phyloP scores from a whole-genome alignment of 2,888 invertebrate species.

The Yponomeuta cagnagella region DNA sequence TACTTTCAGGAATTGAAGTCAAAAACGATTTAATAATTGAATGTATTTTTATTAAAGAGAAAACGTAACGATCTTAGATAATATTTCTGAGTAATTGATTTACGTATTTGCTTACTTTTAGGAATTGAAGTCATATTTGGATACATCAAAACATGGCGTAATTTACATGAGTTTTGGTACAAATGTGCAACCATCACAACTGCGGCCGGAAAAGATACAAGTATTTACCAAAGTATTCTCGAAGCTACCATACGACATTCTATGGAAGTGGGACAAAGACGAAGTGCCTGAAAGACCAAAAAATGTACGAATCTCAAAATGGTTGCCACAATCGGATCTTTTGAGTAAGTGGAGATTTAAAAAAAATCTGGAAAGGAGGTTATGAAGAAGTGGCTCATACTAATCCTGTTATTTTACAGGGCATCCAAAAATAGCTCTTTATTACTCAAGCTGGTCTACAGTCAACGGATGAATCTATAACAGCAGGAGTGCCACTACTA shows the following conservation, averaged over 20 bases:
- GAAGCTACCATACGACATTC: conserved; percentile 28
- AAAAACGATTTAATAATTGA: no score
- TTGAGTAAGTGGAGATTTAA: conserved; percentile 24
- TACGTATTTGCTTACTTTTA: neutral
- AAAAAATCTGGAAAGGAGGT: neutral
- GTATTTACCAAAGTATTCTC: conserved; percentile 28
- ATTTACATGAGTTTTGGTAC: conserved; percentile 36
- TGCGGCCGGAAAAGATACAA: conserved; percentile 27
- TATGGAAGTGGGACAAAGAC: conserved; percentile 34
- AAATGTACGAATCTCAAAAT: conserved; percentile 31
- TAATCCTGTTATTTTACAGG: neutral
- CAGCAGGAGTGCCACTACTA: conserved; percentile 6
- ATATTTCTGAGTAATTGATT: no score
- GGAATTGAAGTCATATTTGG: conserved; percentile 31
- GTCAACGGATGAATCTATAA: conserved; percentile 8
- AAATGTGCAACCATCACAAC: conserved; percentile 26
- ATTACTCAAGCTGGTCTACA: conserved; percentile 10
- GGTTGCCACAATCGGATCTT: conserved; percentile 34
- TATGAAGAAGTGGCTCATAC: no score
- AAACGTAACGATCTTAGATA: no score
- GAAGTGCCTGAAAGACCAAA: conserved; percentile 23
- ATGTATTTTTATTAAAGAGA: no score
- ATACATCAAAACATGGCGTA: conserved; percentile 29
- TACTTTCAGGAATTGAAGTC: no score
- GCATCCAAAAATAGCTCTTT: conserved; percentile 6